Percentiles rank a stretch among this genome's conserved stretches.
phyloP scores from a whole-genome alignment of 1,140 invertebrate species.

The Pantala flavescens region DNA sequence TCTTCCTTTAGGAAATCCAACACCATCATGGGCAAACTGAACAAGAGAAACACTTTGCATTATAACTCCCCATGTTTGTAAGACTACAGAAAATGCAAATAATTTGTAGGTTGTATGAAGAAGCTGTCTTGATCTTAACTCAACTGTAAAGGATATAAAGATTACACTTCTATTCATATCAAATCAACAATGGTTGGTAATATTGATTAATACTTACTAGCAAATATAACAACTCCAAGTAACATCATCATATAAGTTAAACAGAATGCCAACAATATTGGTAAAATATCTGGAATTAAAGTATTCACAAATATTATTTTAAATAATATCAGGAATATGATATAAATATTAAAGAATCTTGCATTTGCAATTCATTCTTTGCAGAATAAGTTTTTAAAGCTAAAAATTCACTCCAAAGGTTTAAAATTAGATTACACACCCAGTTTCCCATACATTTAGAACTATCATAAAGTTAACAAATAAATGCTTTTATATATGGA shows the following conservation, averaged over 20 bases:
- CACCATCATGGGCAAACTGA: slow-evolving; percentile 57
- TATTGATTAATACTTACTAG: slow-evolving; percentile 30
- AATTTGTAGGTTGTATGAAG: slow-evolving; percentile 82
- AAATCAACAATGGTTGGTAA: not conserved
- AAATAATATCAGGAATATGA: too few species aligned
- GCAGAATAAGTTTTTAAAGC: too few species aligned
- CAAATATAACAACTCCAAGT: slow-evolving; percentile 50
- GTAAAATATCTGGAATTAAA: slow-evolving; percentile 56
- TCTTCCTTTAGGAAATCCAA: slow-evolving; percentile 43
- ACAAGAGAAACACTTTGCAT: slow-evolving; percentile 54
- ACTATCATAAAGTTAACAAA: too few species aligned
- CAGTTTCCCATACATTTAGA: too few species aligned
- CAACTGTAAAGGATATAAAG: slow-evolving; percentile 39
- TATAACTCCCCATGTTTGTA: slow-evolving; percentile 54
- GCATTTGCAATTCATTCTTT: not conserved
- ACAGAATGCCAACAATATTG: slow-evolving; percentile 51
- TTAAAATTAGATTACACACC: too few species aligned
- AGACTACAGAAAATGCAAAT: slow-evolving; percentile 58
- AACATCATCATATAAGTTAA: slow-evolving; percentile 52
- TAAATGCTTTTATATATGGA: too few species aligned
- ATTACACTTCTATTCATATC: not conserved
- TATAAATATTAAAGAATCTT: not conserved
- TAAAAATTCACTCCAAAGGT: too few species aligned
- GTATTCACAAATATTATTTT: not conserved
- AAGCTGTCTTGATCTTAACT: slow-evolving; percentile 62